A percentile compares a stretch with the other conserved stretches of the same genome.
Evolutionary conservation across 2,888 invertebrate species (phyloP).

Genomic region (Microplitis manilae): DNA sequence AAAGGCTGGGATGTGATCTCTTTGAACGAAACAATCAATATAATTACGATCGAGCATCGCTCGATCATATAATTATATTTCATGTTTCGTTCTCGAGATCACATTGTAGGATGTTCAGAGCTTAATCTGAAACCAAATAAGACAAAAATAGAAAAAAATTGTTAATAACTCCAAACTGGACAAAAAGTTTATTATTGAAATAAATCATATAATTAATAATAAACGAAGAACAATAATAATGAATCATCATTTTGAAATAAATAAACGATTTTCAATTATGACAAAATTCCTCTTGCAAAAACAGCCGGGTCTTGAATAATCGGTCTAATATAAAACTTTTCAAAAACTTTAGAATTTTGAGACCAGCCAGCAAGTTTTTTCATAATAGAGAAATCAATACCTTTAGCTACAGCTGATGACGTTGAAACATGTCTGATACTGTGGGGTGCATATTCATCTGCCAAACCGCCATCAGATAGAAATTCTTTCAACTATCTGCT

Average conservation of each 20-base stretch:
- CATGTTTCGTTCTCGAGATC: neutral
- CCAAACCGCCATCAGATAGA: neutral
- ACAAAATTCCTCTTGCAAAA: neutral
- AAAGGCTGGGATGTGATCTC: neutral
- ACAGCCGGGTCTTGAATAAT: neutral
- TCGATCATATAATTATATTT: neutral
- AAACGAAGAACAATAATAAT: no score
- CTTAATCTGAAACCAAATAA: neutral
- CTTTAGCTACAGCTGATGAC: neutral
- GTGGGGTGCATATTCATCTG: neutral
- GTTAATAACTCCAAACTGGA: neutral
- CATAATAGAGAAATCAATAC: conserved; percentile 29
- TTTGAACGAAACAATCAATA: neutral
- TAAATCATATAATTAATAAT: no score
- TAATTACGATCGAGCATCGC: neutral
- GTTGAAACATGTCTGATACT: neutral
- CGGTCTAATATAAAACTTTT: neutral
- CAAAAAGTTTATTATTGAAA: neutral
- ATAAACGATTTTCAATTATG: neutral
- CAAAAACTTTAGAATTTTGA: conserved; percentile 30
- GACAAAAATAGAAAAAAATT: neutral
- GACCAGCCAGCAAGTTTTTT: conserved; percentile 40
- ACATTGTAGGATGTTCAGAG: neutral
- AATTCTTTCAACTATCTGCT: neutral
- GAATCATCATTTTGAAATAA: no score